Conservation (phyloP, 2,113 vertebrate genomes). For the Megalops atlanticus region DNA sequence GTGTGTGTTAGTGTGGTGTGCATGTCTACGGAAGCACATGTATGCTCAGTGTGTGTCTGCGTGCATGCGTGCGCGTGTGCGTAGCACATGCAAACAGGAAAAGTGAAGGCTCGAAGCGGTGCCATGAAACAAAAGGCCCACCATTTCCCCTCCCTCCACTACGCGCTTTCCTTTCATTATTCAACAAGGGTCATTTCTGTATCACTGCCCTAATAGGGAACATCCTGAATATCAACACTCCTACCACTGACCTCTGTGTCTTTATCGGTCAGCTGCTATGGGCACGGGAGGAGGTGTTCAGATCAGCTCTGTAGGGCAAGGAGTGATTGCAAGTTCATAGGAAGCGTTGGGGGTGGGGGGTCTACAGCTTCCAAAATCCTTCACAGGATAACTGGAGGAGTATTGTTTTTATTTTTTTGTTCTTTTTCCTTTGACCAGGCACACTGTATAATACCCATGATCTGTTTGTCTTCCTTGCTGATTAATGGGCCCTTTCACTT, state of each 20-base stretch:
- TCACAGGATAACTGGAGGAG: background rate
- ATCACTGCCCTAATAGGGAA: slow-evolving; percentile 56
- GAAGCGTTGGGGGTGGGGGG: background rate
- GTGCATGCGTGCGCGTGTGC: slow-evolving; percentile 27
- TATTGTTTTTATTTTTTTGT: slow-evolving; percentile 4
- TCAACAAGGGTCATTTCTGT: slow-evolving; percentile 45
- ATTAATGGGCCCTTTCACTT: slow-evolving; percentile 1
- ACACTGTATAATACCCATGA: background rate
- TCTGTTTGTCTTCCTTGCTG: background rate
- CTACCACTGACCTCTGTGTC: slow-evolving; percentile 39
- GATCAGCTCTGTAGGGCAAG: background rate
- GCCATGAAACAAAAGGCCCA: slow-evolving; percentile 64
- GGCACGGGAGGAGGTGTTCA: background rate
- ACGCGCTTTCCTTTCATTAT: slow-evolving; percentile 60
- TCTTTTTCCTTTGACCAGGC: background rate
- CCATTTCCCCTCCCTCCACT: slow-evolving; percentile 29
- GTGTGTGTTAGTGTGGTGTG: slow-evolving; percentile 42
- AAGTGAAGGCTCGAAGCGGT: slow-evolving; percentile 62
- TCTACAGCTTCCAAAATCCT: too few relatives aligned
- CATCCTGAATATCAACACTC: slow-evolving; percentile 54
- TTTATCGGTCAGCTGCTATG: slow-evolving; percentile 15
- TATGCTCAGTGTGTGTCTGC: slow-evolving; percentile 48
- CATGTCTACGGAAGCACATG: slow-evolving; percentile 44
- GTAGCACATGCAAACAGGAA: slow-evolving; percentile 62
- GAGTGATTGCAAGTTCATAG: background rate